A percentile compares a stretch with the other conserved stretches of the same genome.
phyloP scores from a whole-genome alignment of 2,113 vertebrate species.

The Myodes glareolus region DNA sequence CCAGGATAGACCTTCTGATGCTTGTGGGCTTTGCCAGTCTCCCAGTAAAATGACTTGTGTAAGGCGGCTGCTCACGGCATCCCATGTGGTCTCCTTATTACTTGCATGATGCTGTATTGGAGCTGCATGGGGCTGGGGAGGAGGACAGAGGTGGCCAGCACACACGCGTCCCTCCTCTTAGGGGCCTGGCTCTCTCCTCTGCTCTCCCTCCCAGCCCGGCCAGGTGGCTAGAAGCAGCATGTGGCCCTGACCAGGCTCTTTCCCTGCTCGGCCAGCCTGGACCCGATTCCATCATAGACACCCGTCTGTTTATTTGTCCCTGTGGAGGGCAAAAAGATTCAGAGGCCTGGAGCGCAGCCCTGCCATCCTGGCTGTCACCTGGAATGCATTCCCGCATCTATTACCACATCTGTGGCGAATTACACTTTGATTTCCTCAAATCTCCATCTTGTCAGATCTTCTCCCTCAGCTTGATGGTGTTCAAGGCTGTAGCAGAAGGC shows the following conservation, averaged over 20 bases:
- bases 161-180: too few species aligned
- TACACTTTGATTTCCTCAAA: slow-evolving; percentile 71
- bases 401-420: slow-evolving; percentile 59
- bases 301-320: slow-evolving; percentile 44
- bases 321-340: slow-evolving; percentile 17
- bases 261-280: background rate
- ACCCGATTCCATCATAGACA: background rate
- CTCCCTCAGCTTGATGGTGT: slow-evolving; percentile 25
- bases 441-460: slow-evolving; percentile 44
- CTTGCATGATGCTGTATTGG: rapidly evolving
- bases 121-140: background rate
- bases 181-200: rapidly evolving
- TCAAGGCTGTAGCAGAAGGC: slow-evolving; percentile 46
- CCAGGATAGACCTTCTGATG: background rate
- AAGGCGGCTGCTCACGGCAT: background rate
- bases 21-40: background rate
- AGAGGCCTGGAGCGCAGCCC: background rate
- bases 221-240: background rate
- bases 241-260: background rate
- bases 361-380: background rate
- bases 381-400: slow-evolving; percentile 47
- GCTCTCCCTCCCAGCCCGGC: background rate
- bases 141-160: background rate
- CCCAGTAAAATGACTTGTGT: background rate
- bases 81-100: rapidly evolving